These are phyloP conservation scores for Gobio gobio DNA, from an alignment of 2,113 vertebrate genomes.

Conservation along the genomic window DNA sequence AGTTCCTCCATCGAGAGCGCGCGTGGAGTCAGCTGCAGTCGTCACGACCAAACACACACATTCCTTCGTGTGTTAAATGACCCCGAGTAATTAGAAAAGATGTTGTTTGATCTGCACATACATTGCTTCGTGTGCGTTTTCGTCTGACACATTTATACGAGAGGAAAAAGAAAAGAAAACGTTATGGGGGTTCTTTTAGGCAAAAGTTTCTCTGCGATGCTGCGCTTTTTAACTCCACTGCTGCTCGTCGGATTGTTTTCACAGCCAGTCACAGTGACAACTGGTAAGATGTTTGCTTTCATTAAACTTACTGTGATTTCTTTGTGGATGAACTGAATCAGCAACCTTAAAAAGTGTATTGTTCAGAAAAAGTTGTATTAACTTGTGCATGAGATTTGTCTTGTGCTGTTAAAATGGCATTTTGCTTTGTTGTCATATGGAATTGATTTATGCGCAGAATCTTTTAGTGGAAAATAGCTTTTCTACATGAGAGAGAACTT, in stretches of 20 bases:
- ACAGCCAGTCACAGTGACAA: neutral
- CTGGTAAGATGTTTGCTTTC: slow-evolving; percentile 23
- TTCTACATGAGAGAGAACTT: neutral
- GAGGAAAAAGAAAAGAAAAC: neutral
- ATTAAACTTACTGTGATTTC: neutral
- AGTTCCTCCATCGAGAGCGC: neutral
- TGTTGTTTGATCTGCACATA: neutral
- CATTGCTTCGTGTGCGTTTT: too few species aligned
- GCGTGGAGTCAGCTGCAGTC: neutral
- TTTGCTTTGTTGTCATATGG: neutral
- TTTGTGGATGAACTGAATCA: neutral
- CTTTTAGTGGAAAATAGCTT: neutral
- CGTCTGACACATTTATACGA: neutral
- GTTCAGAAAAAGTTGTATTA: neutral
- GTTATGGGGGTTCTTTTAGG: neutral
- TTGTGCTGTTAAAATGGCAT: neutral
- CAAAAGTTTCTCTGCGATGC: neutral
- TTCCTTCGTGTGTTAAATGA: neutral
- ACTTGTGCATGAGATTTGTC: neutral
- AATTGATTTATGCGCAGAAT: neutral
- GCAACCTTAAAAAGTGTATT: neutral
- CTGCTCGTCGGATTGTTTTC: slow-evolving; percentile 28
- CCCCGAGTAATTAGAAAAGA: neutral
- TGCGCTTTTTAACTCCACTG: slow-evolving; percentile 10
- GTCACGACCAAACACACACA: neutral